These are phyloP conservation scores for Gymnopithys bicolor DNA, from an alignment of 2,797 vertebrate species.

Conservation along the genomic window DNA sequence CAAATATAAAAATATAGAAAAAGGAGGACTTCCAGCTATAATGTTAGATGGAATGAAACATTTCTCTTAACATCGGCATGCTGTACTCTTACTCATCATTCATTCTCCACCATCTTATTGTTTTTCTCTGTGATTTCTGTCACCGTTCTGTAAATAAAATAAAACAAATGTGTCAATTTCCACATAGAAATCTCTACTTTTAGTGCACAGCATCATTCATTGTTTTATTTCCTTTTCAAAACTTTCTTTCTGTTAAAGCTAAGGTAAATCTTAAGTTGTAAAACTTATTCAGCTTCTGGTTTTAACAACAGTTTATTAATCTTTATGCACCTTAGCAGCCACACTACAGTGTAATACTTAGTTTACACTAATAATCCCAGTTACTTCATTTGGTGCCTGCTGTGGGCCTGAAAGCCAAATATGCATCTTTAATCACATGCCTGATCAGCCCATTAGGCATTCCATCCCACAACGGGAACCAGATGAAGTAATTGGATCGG, in stretches of 20 bases:
- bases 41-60: background rate
- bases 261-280: background rate
- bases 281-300: background rate
- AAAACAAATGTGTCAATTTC: background rate
- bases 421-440: background rate
- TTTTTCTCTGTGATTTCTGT: background rate
- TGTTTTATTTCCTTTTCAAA: background rate
- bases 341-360: background rate
- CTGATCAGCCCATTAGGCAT: background rate
- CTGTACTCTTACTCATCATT: background rate
- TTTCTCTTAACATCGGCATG: background rate
- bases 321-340: background rate
- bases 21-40: background rate
- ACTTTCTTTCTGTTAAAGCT: background rate
- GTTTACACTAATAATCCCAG: background rate
- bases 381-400: background rate
- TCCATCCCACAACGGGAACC: background rate
- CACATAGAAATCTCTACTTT: background rate
- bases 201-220: background rate
- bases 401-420: background rate
- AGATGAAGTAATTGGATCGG: background rate
- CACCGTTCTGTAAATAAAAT: background rate
- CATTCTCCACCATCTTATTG: background rate
- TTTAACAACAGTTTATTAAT: background rate
- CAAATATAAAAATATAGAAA: constrained; percentile 5